Evolutionary conservation across 2,888 invertebrate genomes (phyloP), one percentile per base, ranked within the genome.

Genomic region (Tipula lateralis): DNA sequence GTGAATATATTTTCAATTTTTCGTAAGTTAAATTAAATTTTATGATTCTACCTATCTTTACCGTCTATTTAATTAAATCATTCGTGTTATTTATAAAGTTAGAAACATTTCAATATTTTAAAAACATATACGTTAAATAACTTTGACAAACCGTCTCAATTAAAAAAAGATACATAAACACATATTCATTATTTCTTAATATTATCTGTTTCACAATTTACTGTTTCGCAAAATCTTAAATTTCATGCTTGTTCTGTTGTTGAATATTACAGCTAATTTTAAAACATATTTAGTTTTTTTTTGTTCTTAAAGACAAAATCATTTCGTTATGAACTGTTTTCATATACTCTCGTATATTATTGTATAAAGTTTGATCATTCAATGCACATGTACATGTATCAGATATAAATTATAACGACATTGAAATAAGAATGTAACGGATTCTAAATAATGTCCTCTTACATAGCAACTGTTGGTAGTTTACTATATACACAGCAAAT

Each of bases 141-240:
- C 1, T 66, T 66, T 66, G 66, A 66, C 66, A 66, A 66, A 66
- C 24, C 24, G 24, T 66, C 24, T 24, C 24, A 66, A 66, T 50
- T 50, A 19, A 66, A 66, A 66, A 44, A 44, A 44, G 16, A 36
- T 36, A n/a, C n/a, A n/a, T n/a, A n/a, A 50, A 66, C 24, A 24
- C 66, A 66, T 44, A 66, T 66, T 66, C 66, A 66, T 24, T 66
- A 66, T 66, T 66, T 66, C 66, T 66, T 66, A 66, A 66, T 66
- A n/a, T n/a, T n/a, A 66, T 66, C 66, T 66, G 66, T 66, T 66
- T 66, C 24, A 66, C 66, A 66, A 13, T 66, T 66, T 66, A 66
- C 66, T 66, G 66, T 66, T 66, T 66, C 66, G 66, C 66, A 24
- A 66, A 66, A 66, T 66, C 66, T 66, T 66, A 66, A 66, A 66